Percentiles rank a stretch among this genome's conserved stretches.
These are phyloP conservation scores for Neodiprion fabricii DNA, from an alignment of 1,140 invertebrate species.

Conservation along the genomic window DNA sequence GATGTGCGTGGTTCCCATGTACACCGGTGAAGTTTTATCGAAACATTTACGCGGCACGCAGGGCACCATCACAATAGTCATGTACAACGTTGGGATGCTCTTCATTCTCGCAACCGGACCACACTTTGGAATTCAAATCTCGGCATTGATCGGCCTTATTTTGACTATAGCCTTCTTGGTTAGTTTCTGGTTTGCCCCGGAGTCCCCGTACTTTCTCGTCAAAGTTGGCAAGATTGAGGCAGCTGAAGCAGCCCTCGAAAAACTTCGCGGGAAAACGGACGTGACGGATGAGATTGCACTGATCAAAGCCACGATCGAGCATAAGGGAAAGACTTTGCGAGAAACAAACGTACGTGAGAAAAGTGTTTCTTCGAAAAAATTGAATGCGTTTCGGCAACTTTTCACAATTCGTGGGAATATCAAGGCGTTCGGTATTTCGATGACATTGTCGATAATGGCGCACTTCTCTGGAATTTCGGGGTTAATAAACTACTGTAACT, in stretches of 20 bases:
- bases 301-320: conserved; percentile 57
- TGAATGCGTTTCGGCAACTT: conserved; percentile 34
- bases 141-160: conserved; percentile 38
- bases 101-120: conserved; percentile 54
- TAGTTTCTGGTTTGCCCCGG: conserved; percentile 57
- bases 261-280: conserved; percentile 32
- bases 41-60: conserved; percentile 68
- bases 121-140: conserved; percentile 27
- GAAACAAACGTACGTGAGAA: neutral
- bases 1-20: conserved; percentile 68
- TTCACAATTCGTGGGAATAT: conserved; percentile 65
- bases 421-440: conserved; percentile 69
- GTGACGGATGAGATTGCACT: conserved; percentile 46
- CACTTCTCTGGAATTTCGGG: conserved; percentile 75
- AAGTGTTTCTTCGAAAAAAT: conserved; percentile 52
- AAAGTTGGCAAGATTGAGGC: conserved; percentile 26
- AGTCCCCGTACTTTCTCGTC: conserved; percentile 55
- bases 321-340: conserved; percentile 48
- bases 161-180: conserved; percentile 50
- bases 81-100: conserved; percentile 60
- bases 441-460: conserved; percentile 71
- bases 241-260: conserved; percentile 33
- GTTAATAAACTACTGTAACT: conserved; percentile 73
- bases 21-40: conserved; percentile 70
- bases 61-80: conserved; percentile 66